These are phyloP conservation scores for Megathymus violae DNA, from an alignment of 1,140 invertebrate genomes.

Conservation along the genomic window DNA sequence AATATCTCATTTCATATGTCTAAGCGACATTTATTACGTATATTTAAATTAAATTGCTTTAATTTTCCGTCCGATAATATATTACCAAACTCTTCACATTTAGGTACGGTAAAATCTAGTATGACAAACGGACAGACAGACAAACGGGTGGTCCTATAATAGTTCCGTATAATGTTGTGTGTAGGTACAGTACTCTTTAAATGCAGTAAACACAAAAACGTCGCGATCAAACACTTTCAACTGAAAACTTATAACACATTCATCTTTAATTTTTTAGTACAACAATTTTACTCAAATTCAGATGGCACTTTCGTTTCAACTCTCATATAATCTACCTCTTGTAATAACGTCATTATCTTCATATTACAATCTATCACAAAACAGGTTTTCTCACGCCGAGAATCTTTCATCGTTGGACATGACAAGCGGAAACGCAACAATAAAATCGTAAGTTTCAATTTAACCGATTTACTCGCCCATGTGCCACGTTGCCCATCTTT, in stretches of 20 bases:
- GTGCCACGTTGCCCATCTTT: too few species aligned
- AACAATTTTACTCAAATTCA: slow-evolving; percentile 40
- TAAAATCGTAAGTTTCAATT: slow-evolving; percentile 5
- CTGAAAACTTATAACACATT: slow-evolving; percentile 9
- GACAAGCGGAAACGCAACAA: slow-evolving; percentile 17
- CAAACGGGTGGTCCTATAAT: too few species aligned
- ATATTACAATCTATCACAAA: slow-evolving; percentile 40
- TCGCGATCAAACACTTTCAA: slow-evolving; percentile 1
- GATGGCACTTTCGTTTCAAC: slow-evolving; percentile 41
- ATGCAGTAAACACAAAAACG: too few species aligned
- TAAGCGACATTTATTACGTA: too few species aligned
- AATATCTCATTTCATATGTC: too few species aligned
- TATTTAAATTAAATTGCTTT: too few species aligned
- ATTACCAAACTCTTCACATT: too few species aligned
- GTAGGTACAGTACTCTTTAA: background rate
- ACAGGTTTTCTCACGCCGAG: slow-evolving; percentile 28
- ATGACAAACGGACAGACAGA: too few species aligned
- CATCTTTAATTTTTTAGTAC: slow-evolving; percentile 38
- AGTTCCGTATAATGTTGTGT: too few species aligned
- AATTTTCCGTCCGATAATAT: too few species aligned
- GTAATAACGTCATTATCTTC: slow-evolving; percentile 37
- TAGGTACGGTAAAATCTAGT: too few species aligned
- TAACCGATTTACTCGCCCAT: background rate
- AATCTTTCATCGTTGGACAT: slow-evolving; percentile 14
- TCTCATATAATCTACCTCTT: slow-evolving; percentile 15